Evolutionary conservation across 2,113 vertebrate species (phyloP).

Genomic region (Nothocercus julius): DNA sequence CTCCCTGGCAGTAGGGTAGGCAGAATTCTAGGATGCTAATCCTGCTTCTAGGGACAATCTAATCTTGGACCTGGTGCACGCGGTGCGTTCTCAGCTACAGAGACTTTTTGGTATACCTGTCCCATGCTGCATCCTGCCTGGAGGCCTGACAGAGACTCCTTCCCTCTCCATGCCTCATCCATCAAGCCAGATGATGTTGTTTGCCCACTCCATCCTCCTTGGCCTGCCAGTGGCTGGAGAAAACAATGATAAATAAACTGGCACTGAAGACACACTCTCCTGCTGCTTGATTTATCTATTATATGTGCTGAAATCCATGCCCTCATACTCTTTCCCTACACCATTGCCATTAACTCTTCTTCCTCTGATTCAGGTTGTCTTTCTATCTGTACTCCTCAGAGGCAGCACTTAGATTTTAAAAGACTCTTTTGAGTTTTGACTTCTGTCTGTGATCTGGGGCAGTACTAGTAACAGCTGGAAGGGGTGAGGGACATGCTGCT

Average conservation of each 20-base stretch:
- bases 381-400: neutral
- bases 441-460: neutral
- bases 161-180: slow-evolving; percentile 66
- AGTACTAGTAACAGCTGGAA: neutral
- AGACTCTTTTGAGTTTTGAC: neutral
- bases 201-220: slow-evolving; percentile 16
- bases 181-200: slow-evolving; percentile 47
- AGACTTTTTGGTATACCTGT: neutral
- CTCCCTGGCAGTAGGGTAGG: neutral
- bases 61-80: neutral
- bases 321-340: neutral
- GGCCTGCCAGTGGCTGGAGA: slow-evolving; percentile 35
- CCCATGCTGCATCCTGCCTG: neutral
- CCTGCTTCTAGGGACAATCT: neutral
- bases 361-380: neutral
- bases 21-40: neutral
- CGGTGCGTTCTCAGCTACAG: neutral
- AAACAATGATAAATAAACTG: slow-evolving; percentile 74
- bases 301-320: slow-evolving; percentile 19
- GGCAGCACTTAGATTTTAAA: neutral
- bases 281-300: slow-evolving; percentile 72
- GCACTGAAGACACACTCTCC: slow-evolving; percentile 28
- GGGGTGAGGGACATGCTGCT: neutral
- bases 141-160: slow-evolving; percentile 28
- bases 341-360: slow-evolving; percentile 6